Evolutionary conservation across 2,797 vertebrate genomes (phyloP), one percentile per base, ranked within the genome.

Genomic region (Cuniculus paca): DNA sequence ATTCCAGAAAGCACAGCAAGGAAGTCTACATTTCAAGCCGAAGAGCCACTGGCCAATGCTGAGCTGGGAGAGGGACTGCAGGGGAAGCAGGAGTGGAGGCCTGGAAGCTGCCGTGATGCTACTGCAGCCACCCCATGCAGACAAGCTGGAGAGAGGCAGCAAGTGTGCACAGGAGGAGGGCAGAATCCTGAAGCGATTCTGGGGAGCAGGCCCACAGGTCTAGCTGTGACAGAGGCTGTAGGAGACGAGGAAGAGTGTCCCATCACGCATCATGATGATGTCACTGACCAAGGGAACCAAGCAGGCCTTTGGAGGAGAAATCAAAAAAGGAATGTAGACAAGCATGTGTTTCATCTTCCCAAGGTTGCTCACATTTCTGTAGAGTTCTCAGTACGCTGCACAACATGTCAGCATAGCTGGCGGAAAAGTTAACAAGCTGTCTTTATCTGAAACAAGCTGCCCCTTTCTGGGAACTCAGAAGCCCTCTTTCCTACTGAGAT

Each of bases 71-170:
- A 81, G 2, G 19, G 34, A 9, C 0, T 12, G 2, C 26, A 58
- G 14, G 19, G 45, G 5, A n/a, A 22, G 1, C 2, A 56, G 61
- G 28, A 28, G 17, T 2, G 11, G 16, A 52, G 26, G 34, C 20
- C 3, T 42, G 0, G 28, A 42, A 39, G 54, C 19, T 61, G 24
- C 34, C 0, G 13, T 34, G 36, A 19, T 9, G 56, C 19, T 45
- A 20, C 54, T 45, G 2, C 7, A 16, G 50, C 13, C 36, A 20
- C 24, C 36, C 36, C 0, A 12, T 0, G 3, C 36, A 54, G 16
- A 56, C 1, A 65, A 61, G 28, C n/a, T 20, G 31, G 5, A 26
- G 24, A 20, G 60, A 10, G 42, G 19, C 77, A 22, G 16, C 0
- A 16, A 45, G 28, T 28, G 36, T 0, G 1, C 12, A 61, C 12